Base-by-base conservation (phyloP, 2,113 vertebrate genomes). In the Laticauda laticaudata region DNA sequence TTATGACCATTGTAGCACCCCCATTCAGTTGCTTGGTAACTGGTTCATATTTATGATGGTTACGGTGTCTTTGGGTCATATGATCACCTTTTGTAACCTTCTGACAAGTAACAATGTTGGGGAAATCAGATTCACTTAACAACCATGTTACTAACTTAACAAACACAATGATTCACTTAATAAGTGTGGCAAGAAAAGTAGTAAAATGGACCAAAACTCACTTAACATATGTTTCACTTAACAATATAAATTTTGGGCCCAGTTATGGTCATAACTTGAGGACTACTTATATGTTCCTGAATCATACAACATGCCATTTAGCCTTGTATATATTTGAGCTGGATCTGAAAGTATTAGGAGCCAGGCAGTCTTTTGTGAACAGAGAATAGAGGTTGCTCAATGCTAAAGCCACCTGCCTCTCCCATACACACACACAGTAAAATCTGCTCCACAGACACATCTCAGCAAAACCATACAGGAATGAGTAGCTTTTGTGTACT, bases 361-460 rank as follows among this genome's bases (percentile, higher is more conserved):
- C n/a, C 21, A 86, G 39, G 54, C 89, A 88, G 21, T 53, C 92
- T 93, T 90, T 90, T 94, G 89, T 92, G 0, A 29, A 64, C 59
- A 15, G 29, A 94, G 93, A 96, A 53, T 95, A 95, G 39, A 75
- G n/a, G 12, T 34, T 75, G 53, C 51, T 57, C 88, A 94, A 93
- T 29, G 14, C 39, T 87, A 91, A 69, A 92, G 92, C 88, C 90
- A n/a, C 53, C 87, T 85, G 26, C 45, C n/a, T 34, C 15, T 29
- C 4, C 1, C 8, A 1, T 21, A 15, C 2, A 43, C 12, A 18
- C n/a, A 86, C 0, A 3, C 95, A 92, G 48, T 51, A 51, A 12
- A 91, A 89, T 4, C 69, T n/a, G 12, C 29, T 23, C 88, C 24
- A 89, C 56, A 12, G 9, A 18, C 20, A 24, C 11, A 92, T 24